These are phyloP conservation scores for Drosophila malerkotliana DNA, from an alignment of 1,140 invertebrate genomes.

Conservation along the genomic window DNA sequence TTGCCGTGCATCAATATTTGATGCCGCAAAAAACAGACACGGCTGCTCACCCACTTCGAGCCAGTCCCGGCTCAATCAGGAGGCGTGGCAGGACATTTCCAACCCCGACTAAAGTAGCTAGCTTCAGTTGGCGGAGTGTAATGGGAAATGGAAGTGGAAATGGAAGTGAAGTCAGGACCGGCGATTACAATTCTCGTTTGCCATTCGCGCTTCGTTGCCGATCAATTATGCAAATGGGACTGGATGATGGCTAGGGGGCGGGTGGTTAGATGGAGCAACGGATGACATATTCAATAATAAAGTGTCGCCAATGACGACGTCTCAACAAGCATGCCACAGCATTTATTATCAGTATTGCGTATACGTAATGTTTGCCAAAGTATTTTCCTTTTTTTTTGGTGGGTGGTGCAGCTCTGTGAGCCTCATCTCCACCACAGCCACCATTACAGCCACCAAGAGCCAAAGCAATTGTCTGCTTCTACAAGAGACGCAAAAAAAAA, in stretches of 20 bases:
- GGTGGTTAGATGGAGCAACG: not conserved
- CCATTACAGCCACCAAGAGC: slow-evolving; percentile 1
- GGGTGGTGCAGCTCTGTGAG: slow-evolving; percentile 16
- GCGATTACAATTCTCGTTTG: slow-evolving; percentile 69
- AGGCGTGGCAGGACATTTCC: slow-evolving; percentile 6
- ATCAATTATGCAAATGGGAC: slow-evolving; percentile 78
- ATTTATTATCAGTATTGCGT: slow-evolving; percentile 77
- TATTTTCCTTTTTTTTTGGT: slow-evolving; percentile 20
- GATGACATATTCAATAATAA: slow-evolving; percentile 75
- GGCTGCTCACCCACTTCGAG: slow-evolving; percentile 27
- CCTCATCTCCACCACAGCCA: slow-evolving; percentile 3
- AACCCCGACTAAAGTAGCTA: slow-evolving; percentile 9
- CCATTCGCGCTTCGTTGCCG: slow-evolving; percentile 73
- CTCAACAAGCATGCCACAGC: slow-evolving; percentile 67
- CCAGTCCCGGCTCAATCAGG: not conserved
- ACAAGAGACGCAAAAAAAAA: not conserved
- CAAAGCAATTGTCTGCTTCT: slow-evolving; percentile 18
- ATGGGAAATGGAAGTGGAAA: not conserved
- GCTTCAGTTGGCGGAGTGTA: slow-evolving; percentile 4
- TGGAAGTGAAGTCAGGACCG: slow-evolving; percentile 38
- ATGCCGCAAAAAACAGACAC: slow-evolving; percentile 44
- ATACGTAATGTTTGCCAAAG: slow-evolving; percentile 62
- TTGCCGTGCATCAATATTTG: slow-evolving; percentile 50
- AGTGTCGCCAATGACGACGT: slow-evolving; percentile 62
- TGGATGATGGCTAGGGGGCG: not conserved